Conservation (phyloP, 2,888 invertebrate species). For the Cheilosia vulpina region DNA sequence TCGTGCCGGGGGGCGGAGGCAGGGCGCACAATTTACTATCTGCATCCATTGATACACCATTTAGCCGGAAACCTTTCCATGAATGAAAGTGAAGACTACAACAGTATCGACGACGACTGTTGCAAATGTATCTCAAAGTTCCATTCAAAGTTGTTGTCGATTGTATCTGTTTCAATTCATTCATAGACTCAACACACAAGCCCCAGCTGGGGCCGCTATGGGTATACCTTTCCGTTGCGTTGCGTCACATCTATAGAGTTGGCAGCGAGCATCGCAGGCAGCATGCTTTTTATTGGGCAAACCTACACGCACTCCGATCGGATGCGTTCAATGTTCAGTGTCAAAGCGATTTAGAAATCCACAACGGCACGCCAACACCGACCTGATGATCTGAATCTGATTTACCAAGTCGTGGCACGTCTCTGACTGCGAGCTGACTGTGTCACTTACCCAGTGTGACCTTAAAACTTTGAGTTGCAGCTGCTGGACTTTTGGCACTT, state of each 20-base stretch:
- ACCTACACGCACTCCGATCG: constrained; percentile 53
- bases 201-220: constrained; percentile 23
- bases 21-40: constrained; percentile 4
- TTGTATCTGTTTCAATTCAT: constrained; percentile 66
- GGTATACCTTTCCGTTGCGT: constrained; percentile 16
- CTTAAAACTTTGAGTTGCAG: constrained; percentile 32
- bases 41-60: constrained; percentile 27
- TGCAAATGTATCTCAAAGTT: constrained; percentile 39
- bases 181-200: constrained; percentile 48
- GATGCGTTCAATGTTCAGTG: constrained; percentile 70
- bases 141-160: constrained; percentile 33
- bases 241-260: constrained; percentile 47
- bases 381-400: constrained; percentile 49
- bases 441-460: constrained; percentile 37
- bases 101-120: constrained; percentile 20
- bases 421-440: constrained; percentile 4
- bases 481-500: constrained; percentile 43
- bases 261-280: constrained; percentile 36
- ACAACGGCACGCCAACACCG: constrained; percentile 53
- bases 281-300: constrained; percentile 39
- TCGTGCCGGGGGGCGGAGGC: neutral
- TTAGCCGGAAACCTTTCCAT: constrained; percentile 46
- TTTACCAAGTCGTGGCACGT: constrained; percentile 58
- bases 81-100: constrained; percentile 65
- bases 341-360: constrained; percentile 61